Base-by-base conservation (phyloP, 2,797 vertebrate genomes). In the Hoplostethus mediterraneus region DNA sequence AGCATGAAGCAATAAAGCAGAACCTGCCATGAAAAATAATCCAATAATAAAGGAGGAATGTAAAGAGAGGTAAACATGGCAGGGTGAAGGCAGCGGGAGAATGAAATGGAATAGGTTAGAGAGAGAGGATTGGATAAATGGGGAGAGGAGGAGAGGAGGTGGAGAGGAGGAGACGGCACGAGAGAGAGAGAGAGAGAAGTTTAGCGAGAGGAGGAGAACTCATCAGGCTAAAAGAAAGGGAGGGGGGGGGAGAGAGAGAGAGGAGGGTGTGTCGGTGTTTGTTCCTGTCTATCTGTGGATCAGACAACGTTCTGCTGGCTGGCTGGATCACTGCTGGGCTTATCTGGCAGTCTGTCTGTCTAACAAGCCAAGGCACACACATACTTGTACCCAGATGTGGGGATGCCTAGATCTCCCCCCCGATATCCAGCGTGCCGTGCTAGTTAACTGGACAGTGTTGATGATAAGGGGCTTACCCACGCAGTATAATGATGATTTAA, bases 1-100 rank as follows among this genome's bases (percentile, higher is more conserved):
- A 21, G 21, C 21, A 21, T 21, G 21, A 21, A 21, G 21, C 55
- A 79, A 81, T 80, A 81, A 80, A 81, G 38, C 1, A 6, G 14
- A 75, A 68, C 75, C 56, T n/a, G 33, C 12, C 54, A 14, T 16
- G 16, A 69, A 42, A n/a, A 17, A 59, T 68, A 64, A 88, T 82
- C 59, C 67, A 81, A 79, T 78, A 83, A 81, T 69, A 71, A 79
- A 69, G n/a, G 28, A 64, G 16, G 65, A 65, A 81, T 70, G 61
- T 67, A 66, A 81, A 13, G 44, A 56, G 61, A 56, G 61, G 36
- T 73, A 71, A 55, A 73, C 12, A 44, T 44, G 38, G 67, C 38
- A 58, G 47, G 71, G 59, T 11, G 67, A 55, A 51, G 58, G 33
- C 52, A 49, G 33, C n/a, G 44, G 67, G 7, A 47, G 59, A 36